Evolutionary conservation across 2,113 vertebrate genomes (phyloP), one percentile per base, ranked within the genome.

Genomic region (Maccullochella peelii): DNA sequence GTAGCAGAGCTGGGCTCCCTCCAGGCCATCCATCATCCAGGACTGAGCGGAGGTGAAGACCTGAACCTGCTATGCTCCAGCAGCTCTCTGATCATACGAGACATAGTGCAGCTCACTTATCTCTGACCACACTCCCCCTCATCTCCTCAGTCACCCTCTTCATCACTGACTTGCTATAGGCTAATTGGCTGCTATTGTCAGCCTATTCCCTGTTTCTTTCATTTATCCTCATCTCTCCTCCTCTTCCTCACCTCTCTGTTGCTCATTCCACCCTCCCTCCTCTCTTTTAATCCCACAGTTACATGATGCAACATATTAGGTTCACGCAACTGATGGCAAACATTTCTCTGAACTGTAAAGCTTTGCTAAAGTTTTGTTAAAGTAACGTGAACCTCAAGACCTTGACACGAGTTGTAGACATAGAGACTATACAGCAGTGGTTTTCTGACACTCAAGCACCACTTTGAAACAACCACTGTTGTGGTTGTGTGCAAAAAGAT

Each of bases 1-100:
- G 82, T 59, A 91, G 83, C 92, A 93, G 57, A 92, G 86, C 49
- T 83, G 30, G 9, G 5, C 57, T 47, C 44, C 42, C 23, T 40
- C 42, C 36, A 27, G 30, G n/a, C 9, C 15, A 1, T 81, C 55
- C 90, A 88, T 91, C 66, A 23, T 69, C n/a, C 38, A 30, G 12
- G 8, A n/a, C 18, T 36, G 40, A 58, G 52, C 36, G 49, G 57
- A 81, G 25, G 21, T 11, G 54, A 23, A 0, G 66, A 49, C 33
- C 67, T 20, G 68, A 73, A 36, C 15, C 70, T 76, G 55, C 75
- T 59, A 44, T 67, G 47, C 47, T 65, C 42, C 21, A 61, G 52
- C 49, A 58, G 30, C 65, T 40, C n/a, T 62, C 52, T 83, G 47
- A 73, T 50, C 16, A 3, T 7, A 42, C 27, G 5, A 71, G 40